Base-by-base conservation (phyloP, 2,888 invertebrate genomes). In the Pseudococcus longispinus region DNA sequence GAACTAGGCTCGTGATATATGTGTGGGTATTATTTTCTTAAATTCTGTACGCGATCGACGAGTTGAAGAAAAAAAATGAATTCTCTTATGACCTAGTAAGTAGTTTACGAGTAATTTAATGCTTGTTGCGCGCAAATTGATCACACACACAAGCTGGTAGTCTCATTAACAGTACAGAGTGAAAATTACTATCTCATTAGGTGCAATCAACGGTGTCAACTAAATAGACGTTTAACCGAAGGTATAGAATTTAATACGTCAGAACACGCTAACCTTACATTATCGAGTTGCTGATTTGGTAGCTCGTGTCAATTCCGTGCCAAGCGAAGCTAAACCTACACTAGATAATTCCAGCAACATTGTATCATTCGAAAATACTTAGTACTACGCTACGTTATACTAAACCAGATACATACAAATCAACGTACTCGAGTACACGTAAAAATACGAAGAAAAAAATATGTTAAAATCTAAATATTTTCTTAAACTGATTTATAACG, bases 151-250 rank as follows among this genome's bases (percentile, higher is more conserved):
- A 65, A 11, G 60, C 5, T 65, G 26, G 23, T 23, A 65, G 26
- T 23, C 60, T 65, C 60, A 65, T 65, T 65, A 65, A 65, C 60
- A 23, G 60, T 23, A 65, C 15, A 65, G 60, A 65, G 60, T 23
- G 60, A 65, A 26, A 65, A 65, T 65, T 65, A 65, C 60, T 65
- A 65, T 65, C 60, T 65, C 60, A 65, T 65, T 65, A 65, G 26
- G 60, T 65, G 60, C 60, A 65, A 65, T 65, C 60, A 65, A 65
- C 60, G 60, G 60, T 65, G 60, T 65, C 60, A 65, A 65, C 60
- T 51, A 26, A 26, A 65, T 23, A 65, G 60, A 65, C 60, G 60
- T 65, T 65, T 65, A 65, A 65, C 60, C 60, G 60, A 65, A 65
- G 60, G 60, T 65, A 32, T 32, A 65, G 60, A 11, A 65, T 65